Base-by-base conservation (phyloP, 2,797 vertebrate species). In the Sparidentex hasta region DNA sequence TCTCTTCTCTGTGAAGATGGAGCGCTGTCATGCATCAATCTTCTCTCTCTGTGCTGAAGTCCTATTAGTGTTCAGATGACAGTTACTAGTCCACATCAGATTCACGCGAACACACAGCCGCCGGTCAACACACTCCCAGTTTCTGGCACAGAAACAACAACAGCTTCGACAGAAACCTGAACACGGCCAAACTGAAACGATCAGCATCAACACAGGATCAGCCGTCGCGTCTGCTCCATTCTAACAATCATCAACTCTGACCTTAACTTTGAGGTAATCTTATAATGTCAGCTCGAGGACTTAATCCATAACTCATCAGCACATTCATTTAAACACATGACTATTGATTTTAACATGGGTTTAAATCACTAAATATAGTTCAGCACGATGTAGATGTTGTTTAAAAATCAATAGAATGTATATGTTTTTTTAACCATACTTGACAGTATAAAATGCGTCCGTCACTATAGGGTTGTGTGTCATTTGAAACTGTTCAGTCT, bases 41-140 rank as follows among this genome's bases (percentile, higher is more conserved):
- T 46, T 78, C 16, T 48, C 58, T 79, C 51, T 71, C 29, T 58
- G 57, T 71, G 23, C 61, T 46, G 20, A 21, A 66, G 43, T 64
- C 41, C 44, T 61, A 41, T 71, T 71, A 79, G 27, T 74, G 43
- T 74, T 57, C 12, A 68, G 48, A 64, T 33, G 67, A 63, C 46
- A 63, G 63, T 47, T 46, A n/a, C 52, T 54, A n/a, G 11, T 69
- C 54, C n/a, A 47, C 46, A 41, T 76, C 20, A 52, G 47, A 76
- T 66, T 75, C 44, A 56, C 13, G 17, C 51, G 59, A 57, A 68
- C 62, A 57, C 11, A 63, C 44, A 46, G 16, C 44, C 44, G 5
- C 14, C 44, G 14, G 59, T 81, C 46, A 44, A 29, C 11, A 56
- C 47, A 68, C 43, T 47, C 27, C 38, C 25, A 54, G 6, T 74